phyloP scores from a whole-genome alignment of 2,797 vertebrate species.

The Rhinophrynus dorsalis region DNA sequence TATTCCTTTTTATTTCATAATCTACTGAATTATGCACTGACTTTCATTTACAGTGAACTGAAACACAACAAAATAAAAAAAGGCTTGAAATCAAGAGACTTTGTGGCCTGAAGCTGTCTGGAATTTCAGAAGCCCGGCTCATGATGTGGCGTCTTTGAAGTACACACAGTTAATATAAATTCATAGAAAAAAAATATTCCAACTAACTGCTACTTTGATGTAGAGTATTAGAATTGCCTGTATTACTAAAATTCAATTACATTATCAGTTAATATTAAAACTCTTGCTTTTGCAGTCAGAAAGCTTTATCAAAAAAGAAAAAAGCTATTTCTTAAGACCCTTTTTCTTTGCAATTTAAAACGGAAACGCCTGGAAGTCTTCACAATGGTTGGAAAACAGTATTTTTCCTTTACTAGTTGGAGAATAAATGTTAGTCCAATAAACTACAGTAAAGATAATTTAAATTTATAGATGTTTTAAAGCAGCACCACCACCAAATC shows the following conservation, averaged over 20 bases:
- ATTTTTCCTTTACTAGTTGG: neutral
- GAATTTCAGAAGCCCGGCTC: slow-evolving; percentile 49
- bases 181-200: slow-evolving; percentile 18
- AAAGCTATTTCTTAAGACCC: slow-evolving; percentile 31
- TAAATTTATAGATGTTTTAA: neutral
- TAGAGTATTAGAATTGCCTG: slow-evolving; percentile 31
- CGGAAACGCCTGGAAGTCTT: neutral
- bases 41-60: slow-evolving; percentile 35
- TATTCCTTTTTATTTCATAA: slow-evolving; percentile 9
- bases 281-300: slow-evolving; percentile 14
- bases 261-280: slow-evolving; percentile 44
- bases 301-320: slow-evolving; percentile 38
- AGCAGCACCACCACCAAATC: too few species aligned
- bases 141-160: slow-evolving; percentile 36
- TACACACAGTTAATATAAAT: slow-evolving; percentile 43
- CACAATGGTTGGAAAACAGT: slow-evolving; percentile 30
- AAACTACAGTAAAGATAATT: neutral
- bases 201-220: slow-evolving; percentile 39
- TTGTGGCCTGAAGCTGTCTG: slow-evolving; percentile 45
- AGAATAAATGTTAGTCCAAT: neutral
- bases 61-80: slow-evolving; percentile 34
- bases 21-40: slow-evolving; percentile 42
- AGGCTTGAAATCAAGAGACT: slow-evolving; percentile 37
- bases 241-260: slow-evolving; percentile 53
- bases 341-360: slow-evolving; percentile 20